Evolutionary conservation across 2,113 vertebrate genomes (phyloP).

Genomic region (Phainopepla nitens): DNA sequence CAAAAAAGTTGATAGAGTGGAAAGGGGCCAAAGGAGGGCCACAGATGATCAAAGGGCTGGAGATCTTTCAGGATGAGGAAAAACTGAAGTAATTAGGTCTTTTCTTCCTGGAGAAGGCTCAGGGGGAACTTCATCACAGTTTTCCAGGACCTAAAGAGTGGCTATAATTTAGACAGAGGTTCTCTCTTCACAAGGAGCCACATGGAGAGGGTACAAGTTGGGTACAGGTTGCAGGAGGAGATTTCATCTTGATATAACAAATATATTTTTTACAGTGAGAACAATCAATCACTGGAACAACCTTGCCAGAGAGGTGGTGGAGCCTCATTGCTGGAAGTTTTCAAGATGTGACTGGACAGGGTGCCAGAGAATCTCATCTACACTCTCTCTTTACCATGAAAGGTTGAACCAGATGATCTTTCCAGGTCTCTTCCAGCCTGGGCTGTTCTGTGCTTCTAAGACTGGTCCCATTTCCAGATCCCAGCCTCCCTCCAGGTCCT

Average conservation of each 20-base stretch:
- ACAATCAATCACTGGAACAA: neutral
- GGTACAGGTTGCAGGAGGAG: neutral
- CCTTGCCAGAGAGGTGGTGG: neutral
- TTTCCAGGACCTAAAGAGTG: neutral
- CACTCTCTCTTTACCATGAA: neutral
- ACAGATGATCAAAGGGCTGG: neutral
- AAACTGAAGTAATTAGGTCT: neutral
- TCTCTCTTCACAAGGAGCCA: neutral
- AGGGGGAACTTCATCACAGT: neutral
- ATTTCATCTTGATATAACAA: neutral
- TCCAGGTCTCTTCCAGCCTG: neutral
- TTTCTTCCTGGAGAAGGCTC: neutral
- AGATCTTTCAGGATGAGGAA: neutral
- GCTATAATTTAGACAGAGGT: neutral
- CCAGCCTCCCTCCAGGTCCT: neutral
- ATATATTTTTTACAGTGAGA: neutral
- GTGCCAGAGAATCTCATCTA: neutral
- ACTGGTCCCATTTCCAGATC: rapidly evolving
- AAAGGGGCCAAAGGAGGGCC: neutral
- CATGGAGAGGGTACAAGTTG: neutral
- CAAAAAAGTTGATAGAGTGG: neutral
- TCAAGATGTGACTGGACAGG: neutral
- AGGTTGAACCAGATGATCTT: neutral
- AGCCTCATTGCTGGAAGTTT: rapidly evolving
- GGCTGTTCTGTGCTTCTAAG: neutral